A percentile compares a stretch with the other conserved stretches of the same genome.
Conservation (phyloP, 2,888 invertebrate genomes). For the Eupelmus urozonus region DNA sequence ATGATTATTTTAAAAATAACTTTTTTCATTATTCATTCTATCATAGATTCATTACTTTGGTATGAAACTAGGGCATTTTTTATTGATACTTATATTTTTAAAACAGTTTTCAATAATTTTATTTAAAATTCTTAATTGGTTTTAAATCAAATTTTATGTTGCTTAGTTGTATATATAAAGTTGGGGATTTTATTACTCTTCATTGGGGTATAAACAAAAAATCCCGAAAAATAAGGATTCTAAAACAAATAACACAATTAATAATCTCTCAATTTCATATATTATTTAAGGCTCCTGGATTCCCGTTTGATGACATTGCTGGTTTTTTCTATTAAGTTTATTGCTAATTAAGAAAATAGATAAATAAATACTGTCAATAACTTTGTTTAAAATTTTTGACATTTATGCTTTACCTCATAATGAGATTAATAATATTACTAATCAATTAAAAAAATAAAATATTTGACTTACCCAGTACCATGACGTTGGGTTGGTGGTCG, state of each 20-base stretch:
- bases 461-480: constrained; percentile 73
- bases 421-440: constrained; percentile 12
- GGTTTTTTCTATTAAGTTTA: constrained; percentile 53
- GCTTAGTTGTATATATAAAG: constrained; percentile 24
- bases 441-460: constrained; percentile 16
- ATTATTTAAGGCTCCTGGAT: constrained; percentile 42
- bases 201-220: constrained; percentile 23
- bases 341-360: constrained; percentile 59
- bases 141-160: too few species aligned
- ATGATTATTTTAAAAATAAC: constrained; percentile 10
- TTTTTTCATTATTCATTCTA: constrained; percentile 34
- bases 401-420: constrained; percentile 39
- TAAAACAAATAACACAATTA: constrained; percentile 52
- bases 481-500: constrained; percentile 73
- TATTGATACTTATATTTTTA: background rate
- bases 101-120: constrained; percentile 22
- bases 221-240: constrained; percentile 43
- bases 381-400: constrained; percentile 58
- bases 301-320: constrained; percentile 36
- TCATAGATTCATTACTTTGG: background rate
- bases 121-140: constrained; percentile 26
- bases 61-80: background rate
- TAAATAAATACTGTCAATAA: constrained; percentile 61
- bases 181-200: constrained; percentile 36
- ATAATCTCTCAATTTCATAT: constrained; percentile 24